Conservation (phyloP, 2,113 vertebrate species). For the Mustela nigripes region DNA sequence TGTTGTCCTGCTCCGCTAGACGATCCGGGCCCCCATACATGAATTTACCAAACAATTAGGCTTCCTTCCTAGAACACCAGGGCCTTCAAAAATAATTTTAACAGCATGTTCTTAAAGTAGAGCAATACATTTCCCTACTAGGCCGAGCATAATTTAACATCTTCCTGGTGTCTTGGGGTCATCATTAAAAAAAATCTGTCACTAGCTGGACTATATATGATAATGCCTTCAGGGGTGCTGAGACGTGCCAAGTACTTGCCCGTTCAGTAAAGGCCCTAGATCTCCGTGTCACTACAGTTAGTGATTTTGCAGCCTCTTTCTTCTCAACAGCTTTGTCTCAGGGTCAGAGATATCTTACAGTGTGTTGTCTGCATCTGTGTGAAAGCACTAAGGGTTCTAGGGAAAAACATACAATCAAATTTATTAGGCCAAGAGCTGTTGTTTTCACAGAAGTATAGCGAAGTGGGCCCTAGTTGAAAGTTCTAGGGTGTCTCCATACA, state of each 20-base stretch:
- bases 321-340: background rate
- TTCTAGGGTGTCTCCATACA: background rate
- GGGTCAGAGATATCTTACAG: background rate
- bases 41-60: background rate
- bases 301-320: background rate
- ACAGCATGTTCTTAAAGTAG: background rate
- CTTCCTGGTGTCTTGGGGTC: background rate
- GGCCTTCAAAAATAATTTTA: background rate
- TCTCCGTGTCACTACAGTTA: accelerated
- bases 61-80: background rate
- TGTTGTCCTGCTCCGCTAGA: background rate
- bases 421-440: background rate
- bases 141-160: background rate
- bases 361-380: background rate
- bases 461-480: background rate
- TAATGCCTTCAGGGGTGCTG: background rate
- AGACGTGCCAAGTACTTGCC: background rate
- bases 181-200: background rate
- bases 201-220: background rate
- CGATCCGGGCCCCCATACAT: background rate
- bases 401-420: background rate
- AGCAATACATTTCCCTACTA: background rate
- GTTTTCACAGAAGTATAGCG: background rate
- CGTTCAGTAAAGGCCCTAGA: background rate
- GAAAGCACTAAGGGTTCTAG: background rate